Evolutionary conservation across 2,113 vertebrate genomes (phyloP).

Genomic region (Sebastes fasciatus): DNA sequence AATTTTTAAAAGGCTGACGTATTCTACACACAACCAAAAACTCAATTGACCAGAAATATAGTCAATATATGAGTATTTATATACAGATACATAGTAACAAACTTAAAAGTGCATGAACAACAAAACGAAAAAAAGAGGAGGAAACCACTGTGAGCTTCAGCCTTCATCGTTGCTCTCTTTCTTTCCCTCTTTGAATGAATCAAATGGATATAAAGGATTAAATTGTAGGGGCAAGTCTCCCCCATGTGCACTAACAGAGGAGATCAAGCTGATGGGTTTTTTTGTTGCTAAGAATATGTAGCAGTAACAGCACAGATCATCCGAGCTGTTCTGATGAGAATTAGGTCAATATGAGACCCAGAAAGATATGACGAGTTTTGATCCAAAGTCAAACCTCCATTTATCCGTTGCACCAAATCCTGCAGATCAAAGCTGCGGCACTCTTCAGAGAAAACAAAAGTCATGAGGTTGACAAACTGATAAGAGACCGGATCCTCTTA

Average conservation of each 20-base stretch:
- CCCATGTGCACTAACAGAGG: constrained; percentile 35
- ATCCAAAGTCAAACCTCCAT: constrained; percentile 45
- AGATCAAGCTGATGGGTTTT: constrained; percentile 50
- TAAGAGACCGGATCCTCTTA: background rate
- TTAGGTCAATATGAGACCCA: constrained; percentile 58
- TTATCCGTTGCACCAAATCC: constrained; percentile 19
- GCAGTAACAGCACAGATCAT: constrained; percentile 40
- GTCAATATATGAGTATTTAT: background rate
- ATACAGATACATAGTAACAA: background rate
- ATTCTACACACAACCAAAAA: background rate
- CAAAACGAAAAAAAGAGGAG: background rate
- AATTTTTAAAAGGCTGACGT: background rate
- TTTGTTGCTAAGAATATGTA: constrained; percentile 62
- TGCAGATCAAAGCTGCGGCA: constrained; percentile 3
- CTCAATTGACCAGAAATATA: background rate
- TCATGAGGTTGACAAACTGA: constrained; percentile 24
- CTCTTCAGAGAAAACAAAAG: constrained; percentile 19
- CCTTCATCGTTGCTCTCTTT: constrained; percentile 1
- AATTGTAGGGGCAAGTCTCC: constrained; percentile 21
- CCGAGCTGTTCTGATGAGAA: constrained; percentile 46
- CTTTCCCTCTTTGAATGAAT: constrained; percentile 20
- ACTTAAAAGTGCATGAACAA: background rate
- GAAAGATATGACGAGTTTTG: constrained; percentile 41
- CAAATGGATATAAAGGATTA: constrained; percentile 30
- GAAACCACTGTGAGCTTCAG: constrained; percentile 17